phyloP scores from a whole-genome alignment of 35 echinoderm and acorn worm species.

The Ophioderma brevispina region DNA sequence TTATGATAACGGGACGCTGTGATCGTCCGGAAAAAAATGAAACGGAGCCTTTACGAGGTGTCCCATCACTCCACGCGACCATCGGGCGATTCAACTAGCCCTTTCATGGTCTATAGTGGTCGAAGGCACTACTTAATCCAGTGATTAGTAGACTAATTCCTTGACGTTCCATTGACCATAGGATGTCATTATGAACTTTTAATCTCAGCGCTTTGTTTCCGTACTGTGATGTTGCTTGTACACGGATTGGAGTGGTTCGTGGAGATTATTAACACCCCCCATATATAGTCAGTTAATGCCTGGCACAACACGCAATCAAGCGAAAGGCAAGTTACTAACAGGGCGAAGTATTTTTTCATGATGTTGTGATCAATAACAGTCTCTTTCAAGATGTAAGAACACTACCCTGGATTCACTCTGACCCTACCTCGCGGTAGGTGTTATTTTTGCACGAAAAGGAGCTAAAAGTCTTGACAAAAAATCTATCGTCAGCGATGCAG shows the following conservation, averaged over 20 bases:
- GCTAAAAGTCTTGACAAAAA: no score
- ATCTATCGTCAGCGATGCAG: no score
- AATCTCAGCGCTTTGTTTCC: constrained; percentile 44
- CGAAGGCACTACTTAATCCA: constrained; percentile 21
- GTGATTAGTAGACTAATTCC: constrained; percentile 35
- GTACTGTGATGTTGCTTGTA: constrained; percentile 48
- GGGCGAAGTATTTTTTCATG: constrained; percentile 30
- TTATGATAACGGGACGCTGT: neutral
- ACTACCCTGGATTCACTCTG: constrained; percentile 11
- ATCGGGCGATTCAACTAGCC: constrained; percentile 1
- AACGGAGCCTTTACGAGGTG: neutral
- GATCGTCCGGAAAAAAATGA: neutral
- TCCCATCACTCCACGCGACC: neutral
- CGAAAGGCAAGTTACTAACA: constrained; percentile 37
- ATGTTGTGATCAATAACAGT: constrained; percentile 29
- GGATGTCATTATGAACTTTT: constrained; percentile 62
- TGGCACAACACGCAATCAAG: constrained; percentile 26
- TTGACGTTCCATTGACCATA: constrained; percentile 29
- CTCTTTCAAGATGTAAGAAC: neutral
- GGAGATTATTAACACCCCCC: neutral
- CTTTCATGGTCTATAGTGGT: constrained; percentile 41
- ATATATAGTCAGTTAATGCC: constrained; percentile 31
- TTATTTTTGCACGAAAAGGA: no score
- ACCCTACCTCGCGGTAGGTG: no score
- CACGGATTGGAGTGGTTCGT: constrained; percentile 33